Conservation (phyloP, 2,888 invertebrate genomes). For the Agrochola macilenta region DNA sequence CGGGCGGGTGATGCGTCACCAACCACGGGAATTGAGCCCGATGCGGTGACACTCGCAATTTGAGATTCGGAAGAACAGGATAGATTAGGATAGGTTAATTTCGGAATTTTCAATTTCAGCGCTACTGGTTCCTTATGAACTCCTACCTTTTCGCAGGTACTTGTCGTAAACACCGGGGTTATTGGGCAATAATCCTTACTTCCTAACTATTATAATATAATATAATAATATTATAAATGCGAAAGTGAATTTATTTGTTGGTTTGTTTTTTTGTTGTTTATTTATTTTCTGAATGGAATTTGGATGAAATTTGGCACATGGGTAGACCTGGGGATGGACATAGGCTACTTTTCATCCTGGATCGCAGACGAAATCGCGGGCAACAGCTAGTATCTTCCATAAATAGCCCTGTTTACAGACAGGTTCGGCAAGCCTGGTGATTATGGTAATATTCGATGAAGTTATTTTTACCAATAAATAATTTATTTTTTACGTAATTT, state of each 20-base stretch:
- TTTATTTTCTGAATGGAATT: no score
- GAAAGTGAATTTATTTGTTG: no score
- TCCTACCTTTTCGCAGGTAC: neutral
- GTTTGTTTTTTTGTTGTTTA: no score
- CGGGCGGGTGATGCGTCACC: conserved; percentile 17
- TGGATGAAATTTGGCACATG: no score
- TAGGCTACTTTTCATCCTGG: no score
- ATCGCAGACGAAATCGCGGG: no score
- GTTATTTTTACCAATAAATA: neutral
- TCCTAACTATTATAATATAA: no score
- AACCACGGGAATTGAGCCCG: neutral
- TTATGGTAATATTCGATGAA: neutral
- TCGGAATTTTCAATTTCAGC: neutral
- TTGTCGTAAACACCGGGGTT: neutral
- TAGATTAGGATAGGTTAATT: neutral
- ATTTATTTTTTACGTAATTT: neutral
- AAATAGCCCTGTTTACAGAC: neutral
- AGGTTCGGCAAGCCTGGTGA: neutral
- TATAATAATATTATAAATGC: no score
- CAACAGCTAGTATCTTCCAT: neutral
- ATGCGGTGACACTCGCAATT: neutral
- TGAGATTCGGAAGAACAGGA: conserved; percentile 3
- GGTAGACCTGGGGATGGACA: no score
- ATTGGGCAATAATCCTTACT: neutral
- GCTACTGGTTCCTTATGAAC: neutral